Base-by-base conservation (phyloP, 92 coral and sea anemone species). In the Meandrina meandrites region DNA sequence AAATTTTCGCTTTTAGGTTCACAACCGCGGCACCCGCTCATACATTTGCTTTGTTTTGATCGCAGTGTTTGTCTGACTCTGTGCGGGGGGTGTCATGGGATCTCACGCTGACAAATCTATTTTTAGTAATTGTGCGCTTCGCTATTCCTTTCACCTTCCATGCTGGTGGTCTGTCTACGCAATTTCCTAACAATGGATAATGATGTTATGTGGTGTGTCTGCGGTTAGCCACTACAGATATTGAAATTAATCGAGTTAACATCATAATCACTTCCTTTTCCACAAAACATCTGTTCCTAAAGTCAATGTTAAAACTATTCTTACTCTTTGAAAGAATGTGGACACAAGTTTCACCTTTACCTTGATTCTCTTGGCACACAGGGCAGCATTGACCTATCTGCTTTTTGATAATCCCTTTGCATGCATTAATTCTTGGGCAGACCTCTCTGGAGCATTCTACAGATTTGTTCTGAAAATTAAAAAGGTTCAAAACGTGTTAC, bases 301-400 rank as follows among this genome's bases (percentile, higher is more conserved):
- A 79, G 64, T 79, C 70, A 32, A 57, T 30, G 7, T 31, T 37
- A 11, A 54, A 56, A 36, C 60, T 24, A 10, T 28, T 66, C 34
- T 66, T 66, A 27, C 34, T 66, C 32, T 66, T 66, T 66, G 71
- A 12, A 28, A 66, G 71, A 66, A 66, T 27, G 12, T 14, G 24
- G 68, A 4, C 28, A 60, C 15, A 24, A 21, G 67, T 60, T 60
- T 24, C 24, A 11, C 68, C 21, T 15, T 66, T 60, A 85, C 88
- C 88, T 85, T 69, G 48, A 35, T 9, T 76, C 28, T 83, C 86
- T 22, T 78, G 77, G 80, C 95, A 93, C 47, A 84, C 89, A 7
- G 88, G 86, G 35, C 95, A 93, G 31, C 95, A 93, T 32, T 86
- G 37, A 13, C 91, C 91, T 10, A 53, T 68, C 53, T 64, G 70